A percentile compares a stretch with the other conserved stretches of the same genome.
Evolutionary conservation across 2,797 vertebrate species (phyloP).

Genomic region (Gymnoscopelus microlampas): DNA sequence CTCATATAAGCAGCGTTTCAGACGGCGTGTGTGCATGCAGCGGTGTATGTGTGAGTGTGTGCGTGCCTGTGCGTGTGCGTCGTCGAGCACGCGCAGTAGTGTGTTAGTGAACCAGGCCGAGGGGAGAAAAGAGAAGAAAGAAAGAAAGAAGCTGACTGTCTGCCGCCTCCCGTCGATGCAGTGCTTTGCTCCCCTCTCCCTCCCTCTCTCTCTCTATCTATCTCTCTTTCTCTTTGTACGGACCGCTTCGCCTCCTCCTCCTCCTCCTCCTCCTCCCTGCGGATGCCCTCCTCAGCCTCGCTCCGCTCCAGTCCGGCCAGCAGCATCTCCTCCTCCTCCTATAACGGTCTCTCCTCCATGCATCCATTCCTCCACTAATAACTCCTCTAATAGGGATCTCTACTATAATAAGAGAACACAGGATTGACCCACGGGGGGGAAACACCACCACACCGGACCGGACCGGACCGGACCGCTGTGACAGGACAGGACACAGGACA

Average conservation of each 20-base stretch:
- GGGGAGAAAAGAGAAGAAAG: not conserved
- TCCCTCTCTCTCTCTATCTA: constrained; percentile 14
- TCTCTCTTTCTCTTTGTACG: constrained; percentile 48
- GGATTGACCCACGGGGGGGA: no score
- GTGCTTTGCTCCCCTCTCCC: constrained; percentile 61
- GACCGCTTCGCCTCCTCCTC: constrained; percentile 43
- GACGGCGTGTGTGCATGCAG: not conserved
- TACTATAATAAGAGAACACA: no score
- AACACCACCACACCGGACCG: no score
- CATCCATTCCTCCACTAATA: no score
- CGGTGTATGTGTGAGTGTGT: constrained; percentile 14
- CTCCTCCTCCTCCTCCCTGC: constrained; percentile 31
- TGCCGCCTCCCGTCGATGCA: constrained; percentile 69
- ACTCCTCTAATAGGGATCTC: no score
- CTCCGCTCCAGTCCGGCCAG: constrained; percentile 30
- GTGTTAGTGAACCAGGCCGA: constrained; percentile 30
- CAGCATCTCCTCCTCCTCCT: constrained; percentile 58
- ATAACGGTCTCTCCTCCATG: no score
- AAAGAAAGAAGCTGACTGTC: constrained; percentile 31
- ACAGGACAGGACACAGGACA: no score
- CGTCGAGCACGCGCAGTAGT: constrained; percentile 39
- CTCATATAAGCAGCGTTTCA: constrained; percentile 28
- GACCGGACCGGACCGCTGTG: no score
- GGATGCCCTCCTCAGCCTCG: constrained; percentile 63
- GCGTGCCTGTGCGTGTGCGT: constrained; percentile 16